Percentiles rank a stretch among this genome's conserved stretches.
Conservation (phyloP, 2,888 invertebrate species). For the Agrochola macilenta region DNA sequence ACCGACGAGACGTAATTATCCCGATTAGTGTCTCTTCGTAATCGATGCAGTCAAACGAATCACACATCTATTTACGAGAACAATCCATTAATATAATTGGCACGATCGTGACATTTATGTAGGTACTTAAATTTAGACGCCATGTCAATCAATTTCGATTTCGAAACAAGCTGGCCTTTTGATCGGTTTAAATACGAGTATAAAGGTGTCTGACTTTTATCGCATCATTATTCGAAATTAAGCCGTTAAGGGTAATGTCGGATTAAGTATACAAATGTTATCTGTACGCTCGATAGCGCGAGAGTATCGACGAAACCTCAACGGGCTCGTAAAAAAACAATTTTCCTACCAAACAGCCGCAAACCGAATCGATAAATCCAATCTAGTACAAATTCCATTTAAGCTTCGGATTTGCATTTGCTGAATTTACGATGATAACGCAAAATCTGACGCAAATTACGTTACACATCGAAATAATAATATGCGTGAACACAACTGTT, state of each 20-base stretch:
- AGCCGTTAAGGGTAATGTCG: conserved; percentile 38
- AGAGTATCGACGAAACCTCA: conserved; percentile 45
- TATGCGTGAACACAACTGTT: conserved; percentile 35
- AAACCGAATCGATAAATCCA: conserved; percentile 61
- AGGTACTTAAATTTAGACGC: conserved; percentile 50
- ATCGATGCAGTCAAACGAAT: conserved; percentile 22
- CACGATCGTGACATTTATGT: conserved; percentile 33
- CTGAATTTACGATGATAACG: conserved; percentile 51
- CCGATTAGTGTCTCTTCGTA: conserved; percentile 28
- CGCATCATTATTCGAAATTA: conserved; percentile 44
- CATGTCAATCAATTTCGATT: conserved; percentile 50
- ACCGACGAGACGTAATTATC: background rate
- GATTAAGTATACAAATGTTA: conserved; percentile 57
- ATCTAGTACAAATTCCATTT: conserved; percentile 60
- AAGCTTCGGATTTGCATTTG: conserved; percentile 60
- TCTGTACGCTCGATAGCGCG: conserved; percentile 34
- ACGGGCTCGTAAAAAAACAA: conserved; percentile 58
- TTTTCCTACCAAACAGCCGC: conserved; percentile 51
- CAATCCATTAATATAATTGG: conserved; percentile 42
- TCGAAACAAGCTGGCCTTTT: conserved; percentile 48
- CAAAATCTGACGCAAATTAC: conserved; percentile 44
- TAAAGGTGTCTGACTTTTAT: conserved; percentile 36
- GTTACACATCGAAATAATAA: conserved; percentile 38
- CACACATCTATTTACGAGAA: conserved; percentile 8
- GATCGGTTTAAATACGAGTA: conserved; percentile 25